A percentile compares a stretch with the other conserved stretches of the same genome.
Conservation (phyloP, 1,140 invertebrate genomes). For the Calephelis virginiensis region DNA sequence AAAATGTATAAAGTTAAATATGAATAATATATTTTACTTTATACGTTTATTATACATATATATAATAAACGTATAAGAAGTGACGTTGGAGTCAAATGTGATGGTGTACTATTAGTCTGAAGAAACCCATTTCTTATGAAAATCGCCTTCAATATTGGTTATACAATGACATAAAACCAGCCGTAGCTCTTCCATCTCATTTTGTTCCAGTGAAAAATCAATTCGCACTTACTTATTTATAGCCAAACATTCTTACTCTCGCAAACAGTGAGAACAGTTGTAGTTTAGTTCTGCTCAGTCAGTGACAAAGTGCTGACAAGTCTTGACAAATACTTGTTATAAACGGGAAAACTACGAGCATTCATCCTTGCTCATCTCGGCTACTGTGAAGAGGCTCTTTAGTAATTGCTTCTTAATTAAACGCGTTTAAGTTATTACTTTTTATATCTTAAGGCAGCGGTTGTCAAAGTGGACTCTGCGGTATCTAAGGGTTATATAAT, state of each 20-base stretch:
- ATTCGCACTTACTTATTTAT: slow-evolving; percentile 12
- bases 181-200: background rate
- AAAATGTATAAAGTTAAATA: too few species aligned
- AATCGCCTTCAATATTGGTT: too few species aligned
- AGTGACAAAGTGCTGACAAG: slow-evolving; percentile 16
- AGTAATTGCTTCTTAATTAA: slow-evolving; percentile 16
- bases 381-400: background rate
- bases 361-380: slow-evolving; percentile 2
- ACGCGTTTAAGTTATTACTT: background rate
- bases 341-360: slow-evolving; percentile 10
- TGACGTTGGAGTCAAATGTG: too few species aligned
- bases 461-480: too few species aligned
- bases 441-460: too few species aligned
- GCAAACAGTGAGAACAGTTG: slow-evolving; percentile 10
- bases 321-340: slow-evolving; percentile 16
- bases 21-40: too few species aligned
- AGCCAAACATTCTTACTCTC: slow-evolving; percentile 15
- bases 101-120: too few species aligned
- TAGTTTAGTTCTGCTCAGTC: slow-evolving; percentile 10
- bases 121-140: too few species aligned
- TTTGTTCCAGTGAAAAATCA: slow-evolving; percentile 11
- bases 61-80: too few species aligned
- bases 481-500: too few species aligned
- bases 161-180: too few species aligned
- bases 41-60: too few species aligned